Evolutionary conservation across 2,113 vertebrate species (phyloP).

Genomic region (Scytalopus superciliaris): DNA sequence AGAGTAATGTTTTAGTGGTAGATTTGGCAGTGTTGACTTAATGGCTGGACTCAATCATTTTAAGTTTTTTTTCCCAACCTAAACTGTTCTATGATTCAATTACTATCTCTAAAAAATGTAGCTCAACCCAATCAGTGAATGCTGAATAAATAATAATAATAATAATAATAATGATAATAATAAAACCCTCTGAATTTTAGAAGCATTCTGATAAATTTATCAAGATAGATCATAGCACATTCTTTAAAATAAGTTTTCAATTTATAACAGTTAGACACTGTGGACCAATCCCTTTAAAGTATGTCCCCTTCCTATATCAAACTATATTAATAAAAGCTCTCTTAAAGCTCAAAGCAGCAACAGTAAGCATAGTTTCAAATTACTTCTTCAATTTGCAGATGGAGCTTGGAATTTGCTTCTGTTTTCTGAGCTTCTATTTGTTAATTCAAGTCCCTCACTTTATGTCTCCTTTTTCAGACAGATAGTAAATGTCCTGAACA

Average conservation of each 20-base stretch:
- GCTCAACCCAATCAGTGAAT: background rate
- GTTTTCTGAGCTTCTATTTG: background rate
- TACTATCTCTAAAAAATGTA: background rate
- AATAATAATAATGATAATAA: no score
- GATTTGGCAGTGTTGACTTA: background rate
- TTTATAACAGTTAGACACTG: constrained; percentile 13
- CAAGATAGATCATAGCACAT: background rate
- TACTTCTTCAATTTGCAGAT: constrained; percentile 1
- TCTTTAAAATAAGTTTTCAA: constrained; percentile 38
- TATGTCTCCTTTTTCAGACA: background rate
- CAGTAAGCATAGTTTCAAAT: constrained; percentile 22
- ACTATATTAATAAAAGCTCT: constrained; percentile 30
- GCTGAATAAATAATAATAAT: background rate
- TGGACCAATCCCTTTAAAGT: constrained; percentile 30
- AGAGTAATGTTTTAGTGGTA: background rate
- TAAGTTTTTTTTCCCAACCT: background rate
- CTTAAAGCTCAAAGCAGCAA: background rate
- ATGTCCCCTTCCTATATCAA: background rate
- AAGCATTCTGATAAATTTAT: constrained; percentile 4
- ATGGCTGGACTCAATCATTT: background rate
- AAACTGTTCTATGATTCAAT: background rate
- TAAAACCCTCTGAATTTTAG: background rate
- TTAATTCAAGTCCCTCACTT: background rate
- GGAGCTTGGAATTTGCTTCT: background rate
- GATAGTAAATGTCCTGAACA: background rate